Evolutionary conservation across 2,113 vertebrate species (phyloP).

Genomic region (Lophius piscatorius): DNA sequence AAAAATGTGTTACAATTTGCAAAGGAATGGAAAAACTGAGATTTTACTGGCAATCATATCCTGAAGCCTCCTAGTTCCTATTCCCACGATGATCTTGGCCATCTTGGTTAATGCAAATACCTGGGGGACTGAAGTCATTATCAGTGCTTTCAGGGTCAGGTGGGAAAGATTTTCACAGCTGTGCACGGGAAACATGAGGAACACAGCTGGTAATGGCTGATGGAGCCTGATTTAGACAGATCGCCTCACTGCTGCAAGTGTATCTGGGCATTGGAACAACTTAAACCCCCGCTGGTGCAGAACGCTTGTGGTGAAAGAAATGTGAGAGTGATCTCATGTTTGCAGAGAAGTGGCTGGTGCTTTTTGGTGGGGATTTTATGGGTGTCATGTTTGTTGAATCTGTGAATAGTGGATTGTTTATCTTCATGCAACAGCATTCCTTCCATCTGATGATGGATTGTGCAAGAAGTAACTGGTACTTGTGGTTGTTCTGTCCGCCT

Average conservation of each 20-base stretch:
- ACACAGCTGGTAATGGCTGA: not conserved
- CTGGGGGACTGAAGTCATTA: not conserved
- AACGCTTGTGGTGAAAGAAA: not conserved
- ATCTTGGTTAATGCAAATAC: too few relatives aligned
- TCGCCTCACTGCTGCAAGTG: not conserved
- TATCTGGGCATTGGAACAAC: not conserved
- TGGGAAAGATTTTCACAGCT: not conserved
- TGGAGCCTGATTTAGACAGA: not conserved
- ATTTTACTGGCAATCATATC: too few relatives aligned
- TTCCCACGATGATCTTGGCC: too few relatives aligned
- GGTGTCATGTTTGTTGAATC: not conserved
- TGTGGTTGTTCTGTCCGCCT: constrained; percentile 12
- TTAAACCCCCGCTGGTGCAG: not conserved
- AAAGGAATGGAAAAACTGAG: too few relatives aligned
- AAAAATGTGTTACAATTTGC: too few relatives aligned
- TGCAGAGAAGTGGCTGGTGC: not conserved
- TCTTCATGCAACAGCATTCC: constrained; percentile 43
- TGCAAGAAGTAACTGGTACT: constrained; percentile 24
- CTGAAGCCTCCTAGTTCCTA: too few relatives aligned
- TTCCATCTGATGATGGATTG: constrained; percentile 27
- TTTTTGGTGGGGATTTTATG: too few relatives aligned
- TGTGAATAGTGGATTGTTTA: constrained; percentile 12
- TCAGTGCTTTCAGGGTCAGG: not conserved
- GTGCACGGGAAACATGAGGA: not conserved
- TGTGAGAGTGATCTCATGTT: not conserved